Percentiles rank a stretch among this genome's conserved stretches.
phyloP scores from a whole-genome alignment of 2,888 invertebrate species.

The Adelognathus sp. region DNA sequence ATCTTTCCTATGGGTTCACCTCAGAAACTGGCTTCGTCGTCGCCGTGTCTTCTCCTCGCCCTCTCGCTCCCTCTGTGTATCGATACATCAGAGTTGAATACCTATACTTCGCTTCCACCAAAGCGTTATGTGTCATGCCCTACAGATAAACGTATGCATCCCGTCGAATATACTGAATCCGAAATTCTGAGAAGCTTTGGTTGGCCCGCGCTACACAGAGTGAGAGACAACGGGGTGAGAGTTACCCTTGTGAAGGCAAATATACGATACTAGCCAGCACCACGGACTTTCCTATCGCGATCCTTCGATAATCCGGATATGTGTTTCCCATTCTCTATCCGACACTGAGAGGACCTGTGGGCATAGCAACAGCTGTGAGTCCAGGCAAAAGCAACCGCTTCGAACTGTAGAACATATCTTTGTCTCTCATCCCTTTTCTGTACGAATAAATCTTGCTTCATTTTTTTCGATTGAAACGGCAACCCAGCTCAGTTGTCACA shows the following conservation, averaged over 20 bases:
- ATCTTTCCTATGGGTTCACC: slow-evolving; percentile 13
- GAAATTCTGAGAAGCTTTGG: slow-evolving; percentile 38
- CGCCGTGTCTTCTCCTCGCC: slow-evolving; percentile 5
- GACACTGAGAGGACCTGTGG: background rate
- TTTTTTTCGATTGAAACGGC: no score
- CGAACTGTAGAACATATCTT: no score
- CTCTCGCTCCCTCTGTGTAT: slow-evolving; percentile 4
- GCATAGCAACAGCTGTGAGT: background rate
- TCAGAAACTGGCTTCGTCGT: no score
- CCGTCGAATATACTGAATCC: slow-evolving; percentile 44
- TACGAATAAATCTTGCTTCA: no score
- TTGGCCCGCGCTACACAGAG: background rate
- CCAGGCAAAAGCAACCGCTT: no score
- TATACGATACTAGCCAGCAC: slow-evolving; percentile 33
- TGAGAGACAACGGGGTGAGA: slow-evolving; percentile 5
- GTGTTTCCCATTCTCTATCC: slow-evolving; percentile 19
- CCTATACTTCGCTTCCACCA: background rate
- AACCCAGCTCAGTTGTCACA: no score
- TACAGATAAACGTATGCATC: slow-evolving; percentile 41
- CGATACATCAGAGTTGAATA: slow-evolving; percentile 29
- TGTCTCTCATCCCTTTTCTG: no score
- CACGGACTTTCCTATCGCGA: background rate
- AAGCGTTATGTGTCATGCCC: slow-evolving; percentile 18
- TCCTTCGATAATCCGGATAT: slow-evolving; percentile 53
- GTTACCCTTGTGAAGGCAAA: slow-evolving; percentile 26